phyloP scores from a whole-genome alignment of 2,113 vertebrate genomes.

The Sander lucioperca region DNA sequence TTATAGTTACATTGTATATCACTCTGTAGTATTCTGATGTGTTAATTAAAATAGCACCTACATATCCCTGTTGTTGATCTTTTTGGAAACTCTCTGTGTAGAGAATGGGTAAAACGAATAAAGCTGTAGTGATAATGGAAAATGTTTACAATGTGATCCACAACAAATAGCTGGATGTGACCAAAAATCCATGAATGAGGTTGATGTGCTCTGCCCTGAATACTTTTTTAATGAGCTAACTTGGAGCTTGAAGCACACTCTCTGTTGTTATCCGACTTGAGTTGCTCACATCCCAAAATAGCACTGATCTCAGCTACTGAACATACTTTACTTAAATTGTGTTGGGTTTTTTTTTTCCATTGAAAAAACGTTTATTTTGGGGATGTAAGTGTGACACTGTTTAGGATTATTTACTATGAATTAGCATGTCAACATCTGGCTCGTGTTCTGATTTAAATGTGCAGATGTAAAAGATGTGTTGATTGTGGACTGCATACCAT shows the following conservation, averaged over 20 bases:
- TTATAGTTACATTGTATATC: background rate
- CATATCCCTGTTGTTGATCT: background rate
- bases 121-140: background rate
- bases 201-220: background rate
- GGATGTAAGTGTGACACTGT: background rate
- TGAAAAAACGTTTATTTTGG: background rate
- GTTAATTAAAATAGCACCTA: background rate
- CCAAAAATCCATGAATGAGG: conserved; percentile 15
- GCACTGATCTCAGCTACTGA: background rate
- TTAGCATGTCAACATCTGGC: background rate
- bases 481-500: no score
- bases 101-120: background rate
- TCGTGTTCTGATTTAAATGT: background rate
- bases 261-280: conserved; percentile 2
- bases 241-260: conserved; percentile 3
- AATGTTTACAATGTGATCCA: background rate
- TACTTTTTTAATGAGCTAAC: conserved; percentile 3
- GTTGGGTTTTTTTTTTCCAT: background rate
- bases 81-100: no score
- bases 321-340: background rate
- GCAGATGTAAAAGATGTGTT: background rate
- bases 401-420: background rate
- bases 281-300: conserved; percentile 16
- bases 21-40: background rate
- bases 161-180: background rate